Base-by-base conservation (phyloP, 2,888 invertebrate genomes). In the Plagiodera versicolora region DNA sequence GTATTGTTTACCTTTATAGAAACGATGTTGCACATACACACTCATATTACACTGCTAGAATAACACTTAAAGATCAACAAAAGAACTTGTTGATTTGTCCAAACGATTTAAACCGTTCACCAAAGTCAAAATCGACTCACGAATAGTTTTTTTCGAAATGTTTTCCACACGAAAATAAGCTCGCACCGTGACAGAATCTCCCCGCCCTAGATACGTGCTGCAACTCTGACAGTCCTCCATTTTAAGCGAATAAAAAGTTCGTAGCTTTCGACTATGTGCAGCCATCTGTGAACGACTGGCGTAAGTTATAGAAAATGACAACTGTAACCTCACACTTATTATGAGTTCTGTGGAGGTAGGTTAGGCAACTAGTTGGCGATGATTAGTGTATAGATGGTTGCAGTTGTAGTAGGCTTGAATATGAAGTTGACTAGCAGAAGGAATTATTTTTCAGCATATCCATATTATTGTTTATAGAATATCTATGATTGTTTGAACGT, bases 151-250 rank as follows among this genome's bases (percentile, higher is more conserved):
- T 46, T 19, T 45, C 52, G 45, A 49, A 24, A 35, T 47, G 56
- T 63, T 64, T 58, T 59, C 55, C n/a, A 55, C 57, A 59, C 61
- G 55, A 67, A 72, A 69, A 69, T 66, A 66, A 71, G 72, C 71
- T 74, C 73, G 71, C 70, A 66, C 65, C 68, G 67, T 67, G 66
- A 69, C 70, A 67, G 67, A 74, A 72, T 70, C 76, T 79, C 79
- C 80, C 80, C 75, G 76, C 75, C 76, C 83, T 81, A 79, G 71
- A 81, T 78, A 79, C 77, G 77, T 77, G 72, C 76, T 74, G 70
- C 72, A 71, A 72, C 75, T 73, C 72, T 78, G 77, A 78, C 78
- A 77, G 75, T 70, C 78, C 77, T 77, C 80, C 79, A 80, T 80
- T 78, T 79, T 79, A 68, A 71, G 56, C 58, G 54, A n/a, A 61